Conservation (phyloP, 2,888 invertebrate genomes). For the Ochropacha duplaris region DNA sequence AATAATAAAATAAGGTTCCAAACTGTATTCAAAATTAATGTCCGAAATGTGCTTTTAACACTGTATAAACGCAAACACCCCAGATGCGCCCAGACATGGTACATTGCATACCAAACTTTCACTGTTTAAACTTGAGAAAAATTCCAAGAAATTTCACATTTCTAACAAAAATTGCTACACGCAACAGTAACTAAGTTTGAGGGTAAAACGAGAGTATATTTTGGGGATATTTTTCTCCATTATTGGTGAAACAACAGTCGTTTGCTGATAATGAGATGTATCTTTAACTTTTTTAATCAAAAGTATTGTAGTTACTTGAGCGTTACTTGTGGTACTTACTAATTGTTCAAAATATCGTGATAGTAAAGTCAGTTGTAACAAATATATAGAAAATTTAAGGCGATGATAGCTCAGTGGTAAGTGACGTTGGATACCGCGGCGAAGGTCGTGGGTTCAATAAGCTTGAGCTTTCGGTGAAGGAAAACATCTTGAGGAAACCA, state of each 20-base stretch:
- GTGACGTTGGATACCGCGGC: too few relatives aligned
- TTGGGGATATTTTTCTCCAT: slow-evolving; percentile 6
- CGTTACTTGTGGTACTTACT: background rate
- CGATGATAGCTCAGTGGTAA: too few relatives aligned
- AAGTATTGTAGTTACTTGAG: background rate
- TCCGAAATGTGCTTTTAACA: slow-evolving; percentile 6
- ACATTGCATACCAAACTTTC: slow-evolving; percentile 26
- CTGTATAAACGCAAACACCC: slow-evolving; percentile 13
- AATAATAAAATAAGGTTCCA: background rate
- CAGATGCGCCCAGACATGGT: slow-evolving; percentile 8
- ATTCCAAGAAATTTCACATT: slow-evolving; percentile 31
- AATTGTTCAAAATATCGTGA: too few relatives aligned
- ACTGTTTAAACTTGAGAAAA: slow-evolving; percentile 37
- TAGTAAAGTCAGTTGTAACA: too few relatives aligned
- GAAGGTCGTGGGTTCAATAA: too few relatives aligned
- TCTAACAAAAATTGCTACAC: slow-evolving; percentile 19
- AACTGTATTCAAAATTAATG: background rate
- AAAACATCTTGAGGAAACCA: too few relatives aligned
- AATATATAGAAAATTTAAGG: too few relatives aligned
- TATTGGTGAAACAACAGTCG: background rate
- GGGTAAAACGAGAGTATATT: slow-evolving; percentile 37
- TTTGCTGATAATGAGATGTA: slow-evolving; percentile 1
- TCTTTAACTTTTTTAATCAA: slow-evolving; percentile 1
- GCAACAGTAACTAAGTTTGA: slow-evolving; percentile 30
- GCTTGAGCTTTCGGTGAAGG: too few relatives aligned